A percentile compares a stretch with the other conserved stretches of the same genome.
Evolutionary conservation across 2,113 vertebrate genomes (phyloP).

Genomic region (Melospiza melodia): DNA sequence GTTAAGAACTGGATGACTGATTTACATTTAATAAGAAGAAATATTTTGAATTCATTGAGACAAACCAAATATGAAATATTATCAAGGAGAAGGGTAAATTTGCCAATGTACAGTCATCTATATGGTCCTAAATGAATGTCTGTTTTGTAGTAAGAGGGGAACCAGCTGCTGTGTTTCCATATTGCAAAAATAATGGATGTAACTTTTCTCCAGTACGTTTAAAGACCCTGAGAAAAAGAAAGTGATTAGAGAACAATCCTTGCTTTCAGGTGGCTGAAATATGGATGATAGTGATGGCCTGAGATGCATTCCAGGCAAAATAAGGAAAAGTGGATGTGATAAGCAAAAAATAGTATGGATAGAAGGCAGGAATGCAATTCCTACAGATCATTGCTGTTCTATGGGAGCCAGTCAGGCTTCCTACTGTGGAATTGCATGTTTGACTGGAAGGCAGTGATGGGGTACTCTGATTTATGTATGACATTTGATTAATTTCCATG

Average conservation of each 20-base stretch:
- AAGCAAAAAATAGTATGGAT: background rate
- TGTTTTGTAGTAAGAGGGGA: background rate
- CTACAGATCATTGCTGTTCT: background rate
- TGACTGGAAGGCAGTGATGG: background rate
- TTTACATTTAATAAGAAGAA: background rate
- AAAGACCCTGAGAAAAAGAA: background rate
- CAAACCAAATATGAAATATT: background rate
- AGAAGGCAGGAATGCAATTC: background rate
- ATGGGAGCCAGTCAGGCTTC: background rate
- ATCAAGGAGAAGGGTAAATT: background rate
- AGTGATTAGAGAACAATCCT: background rate
- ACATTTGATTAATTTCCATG: fast-evolving
- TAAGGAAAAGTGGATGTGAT: background rate
- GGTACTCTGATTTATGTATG: background rate
- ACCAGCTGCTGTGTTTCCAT: background rate
- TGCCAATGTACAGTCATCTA: background rate
- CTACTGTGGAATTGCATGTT: background rate
- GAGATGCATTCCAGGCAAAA: background rate
- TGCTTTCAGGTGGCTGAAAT: background rate
- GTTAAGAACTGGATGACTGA: background rate
- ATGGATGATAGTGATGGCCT: background rate
- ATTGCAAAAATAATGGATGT: background rate
- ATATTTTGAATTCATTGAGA: background rate
- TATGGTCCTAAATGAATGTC: background rate
- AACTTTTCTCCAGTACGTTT: background rate